Evolutionary conservation across 1,140 invertebrate genomes (phyloP), one percentile per base, ranked within the genome.

Genomic region (Zaprionus nigranus): DNA sequence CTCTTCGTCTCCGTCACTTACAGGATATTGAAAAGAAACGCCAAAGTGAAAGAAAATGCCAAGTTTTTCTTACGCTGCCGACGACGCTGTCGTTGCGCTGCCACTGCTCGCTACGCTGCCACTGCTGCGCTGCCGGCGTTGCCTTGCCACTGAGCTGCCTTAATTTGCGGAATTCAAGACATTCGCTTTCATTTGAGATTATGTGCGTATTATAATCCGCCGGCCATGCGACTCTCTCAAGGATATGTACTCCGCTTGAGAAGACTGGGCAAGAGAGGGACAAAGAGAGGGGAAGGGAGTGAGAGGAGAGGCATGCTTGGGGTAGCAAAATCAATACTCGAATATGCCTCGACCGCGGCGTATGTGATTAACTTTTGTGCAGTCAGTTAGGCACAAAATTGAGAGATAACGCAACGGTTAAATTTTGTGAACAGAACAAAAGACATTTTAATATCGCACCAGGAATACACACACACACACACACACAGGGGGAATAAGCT

Each of bases 111-210:
- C 60, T 43, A 43, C 51, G 62, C 46, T 5, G 40, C 46, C 3
- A 12, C 46, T 22, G 46, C 46, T 22, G 46, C 38, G 36, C 28
- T 61, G 36, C 63, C 40, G 30, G 22, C 28, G 17, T 26, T 59
- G 56, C n/a, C n/a, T 28, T 73, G 62, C 22, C 46, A 57, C 68
- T 66, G 57, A 64, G 59, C 46, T 67, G 71, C 66, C 78, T 84
- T 90, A 90, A 90, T 90, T 84, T 88, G 72, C 62, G 84, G 84
- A 88, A 88, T 84, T 88, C 85, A 76, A 90, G 85, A 84, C 78
- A 88, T 90, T 88, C 75, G 78, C 85, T 81, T 88, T 84, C 75
- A 84, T 84, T 81, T 79, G 56, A 77, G 85, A 88, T 90, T 81
- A 84, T 84, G 53, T 74, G 64, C 63, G 75, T 67, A 84, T 88